A percentile compares a stretch with the other conserved stretches of the same genome.
Evolutionary conservation across 1,140 invertebrate species (phyloP).

Genomic region (Drosophila nigromelanica): DNA sequence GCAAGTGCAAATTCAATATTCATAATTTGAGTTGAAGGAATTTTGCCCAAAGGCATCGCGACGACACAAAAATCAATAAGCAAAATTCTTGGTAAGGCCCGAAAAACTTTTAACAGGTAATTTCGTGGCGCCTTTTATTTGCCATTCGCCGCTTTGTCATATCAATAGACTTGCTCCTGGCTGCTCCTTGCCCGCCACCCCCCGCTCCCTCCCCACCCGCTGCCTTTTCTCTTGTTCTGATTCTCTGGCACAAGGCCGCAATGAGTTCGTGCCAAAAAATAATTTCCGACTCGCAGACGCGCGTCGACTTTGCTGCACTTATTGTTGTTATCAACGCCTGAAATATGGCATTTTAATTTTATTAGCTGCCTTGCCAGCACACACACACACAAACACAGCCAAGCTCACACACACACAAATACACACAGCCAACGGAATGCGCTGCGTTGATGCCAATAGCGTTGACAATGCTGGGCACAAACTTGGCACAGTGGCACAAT

Average conservation of each 20-base stretch:
- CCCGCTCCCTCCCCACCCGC: not conserved
- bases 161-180: conserved; percentile 55
- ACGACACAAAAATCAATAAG: conserved; percentile 72
- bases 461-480: conserved; percentile 35
- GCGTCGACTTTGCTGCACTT: conserved; percentile 73
- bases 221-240: conserved; percentile 1
- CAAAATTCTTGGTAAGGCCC: conserved; percentile 37
- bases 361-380: conserved; percentile 75
- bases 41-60: conserved; percentile 48
- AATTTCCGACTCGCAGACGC: conserved; percentile 72
- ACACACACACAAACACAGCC: conserved; percentile 24
- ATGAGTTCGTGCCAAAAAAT: conserved; percentile 80
- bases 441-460: conserved; percentile 23
- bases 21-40: conserved; percentile 70
- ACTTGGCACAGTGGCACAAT: conserved; percentile 36
- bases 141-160: conserved; percentile 59
- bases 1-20: conserved; percentile 64
- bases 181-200: not conserved
- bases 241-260: conserved; percentile 63
- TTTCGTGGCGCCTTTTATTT: conserved; percentile 47
- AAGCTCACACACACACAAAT: not conserved
- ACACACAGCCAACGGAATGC: not conserved
- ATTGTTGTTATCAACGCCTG: conserved; percentile 82
- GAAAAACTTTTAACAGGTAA: conserved; percentile 70
- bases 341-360: conserved; percentile 83